Evolutionary conservation across 2,113 vertebrate genomes (phyloP).

Genomic region (Haplochromis vanheusdeni): DNA sequence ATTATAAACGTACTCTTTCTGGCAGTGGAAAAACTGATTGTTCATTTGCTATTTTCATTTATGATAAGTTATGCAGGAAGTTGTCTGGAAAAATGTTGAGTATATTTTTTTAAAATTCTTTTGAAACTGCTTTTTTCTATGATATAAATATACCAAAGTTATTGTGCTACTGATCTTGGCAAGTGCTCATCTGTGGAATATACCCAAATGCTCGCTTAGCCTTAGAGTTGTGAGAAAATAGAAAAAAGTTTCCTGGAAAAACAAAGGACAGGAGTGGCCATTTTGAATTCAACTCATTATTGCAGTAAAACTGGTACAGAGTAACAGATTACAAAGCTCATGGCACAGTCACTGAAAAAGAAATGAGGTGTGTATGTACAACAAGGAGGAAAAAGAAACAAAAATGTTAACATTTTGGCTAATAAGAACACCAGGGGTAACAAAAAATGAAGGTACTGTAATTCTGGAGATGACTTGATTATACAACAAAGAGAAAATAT

Average conservation of each 20-base stretch:
- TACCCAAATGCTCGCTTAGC: not conserved
- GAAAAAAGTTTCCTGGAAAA: not conserved
- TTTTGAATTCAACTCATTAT: conserved; percentile 67
- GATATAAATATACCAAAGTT: not conserved
- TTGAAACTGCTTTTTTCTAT: not conserved
- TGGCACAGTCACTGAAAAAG: conserved; percentile 64
- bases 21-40: not conserved
- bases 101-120: not conserved
- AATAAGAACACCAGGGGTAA: conserved; percentile 53
- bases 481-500: conserved; percentile 61
- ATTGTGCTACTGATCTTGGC: not conserved
- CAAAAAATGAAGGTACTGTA: conserved; percentile 49
- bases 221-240: not conserved
- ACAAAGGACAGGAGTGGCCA: conserved; percentile 44
- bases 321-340: conserved; percentile 66
- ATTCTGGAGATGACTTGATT: conserved; percentile 51
- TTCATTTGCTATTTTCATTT: not conserved
- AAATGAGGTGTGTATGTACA: conserved; percentile 62
- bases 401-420: conserved; percentile 42
- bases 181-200: not conserved
- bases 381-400: conserved; percentile 36
- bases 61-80: not conserved
- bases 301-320: conserved; percentile 68
- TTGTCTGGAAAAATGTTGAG: not conserved
- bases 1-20: not conserved